phyloP scores from a whole-genome alignment of 1,140 invertebrate species.

The Bombus huntii region DNA sequence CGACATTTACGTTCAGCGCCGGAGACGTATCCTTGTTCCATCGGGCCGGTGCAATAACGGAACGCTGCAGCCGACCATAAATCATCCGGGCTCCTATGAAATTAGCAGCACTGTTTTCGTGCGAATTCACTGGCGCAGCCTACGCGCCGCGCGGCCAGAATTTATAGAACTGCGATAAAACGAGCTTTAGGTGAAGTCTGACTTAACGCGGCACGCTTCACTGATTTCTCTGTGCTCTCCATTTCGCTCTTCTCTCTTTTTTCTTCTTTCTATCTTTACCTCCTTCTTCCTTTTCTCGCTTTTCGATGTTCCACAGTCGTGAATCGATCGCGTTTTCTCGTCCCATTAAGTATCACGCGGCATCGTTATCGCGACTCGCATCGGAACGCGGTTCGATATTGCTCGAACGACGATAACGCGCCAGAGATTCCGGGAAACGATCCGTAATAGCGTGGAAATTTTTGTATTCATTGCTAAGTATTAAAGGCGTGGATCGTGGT shows the following conservation, averaged over 20 bases:
- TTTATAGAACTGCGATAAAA: constrained; percentile 41
- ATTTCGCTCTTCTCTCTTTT: not conserved
- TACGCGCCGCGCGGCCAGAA: not conserved
- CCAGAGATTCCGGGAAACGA: not conserved
- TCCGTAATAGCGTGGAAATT: constrained; percentile 6
- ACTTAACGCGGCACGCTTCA: constrained; percentile 37
- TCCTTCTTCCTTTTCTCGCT: not conserved
- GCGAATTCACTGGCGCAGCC: constrained; percentile 19
- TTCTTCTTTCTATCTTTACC: not conserved
- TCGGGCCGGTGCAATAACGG: constrained; percentile 41
- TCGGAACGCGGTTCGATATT: constrained; percentile 23
- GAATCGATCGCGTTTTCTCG: constrained; percentile 28
- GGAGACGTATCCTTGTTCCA: constrained; percentile 34
- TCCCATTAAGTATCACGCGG: constrained; percentile 27
- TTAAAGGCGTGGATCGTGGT: not conserved
- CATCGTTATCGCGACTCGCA: constrained; percentile 19
- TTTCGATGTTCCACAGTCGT: not conserved
- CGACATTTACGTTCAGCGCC: constrained; percentile 22
- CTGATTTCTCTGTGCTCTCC: not conserved
- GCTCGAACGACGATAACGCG: constrained; percentile 15
- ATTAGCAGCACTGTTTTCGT: constrained; percentile 41
- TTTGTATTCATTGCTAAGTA: not conserved
- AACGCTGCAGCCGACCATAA: constrained; percentile 43
- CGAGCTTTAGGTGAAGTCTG: constrained; percentile 32
- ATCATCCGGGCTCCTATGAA: constrained; percentile 45